These are phyloP conservation scores for Rhynchophorus ferrugineus DNA, from an alignment of 1,140 invertebrate genomes.

Conservation along the genomic window DNA sequence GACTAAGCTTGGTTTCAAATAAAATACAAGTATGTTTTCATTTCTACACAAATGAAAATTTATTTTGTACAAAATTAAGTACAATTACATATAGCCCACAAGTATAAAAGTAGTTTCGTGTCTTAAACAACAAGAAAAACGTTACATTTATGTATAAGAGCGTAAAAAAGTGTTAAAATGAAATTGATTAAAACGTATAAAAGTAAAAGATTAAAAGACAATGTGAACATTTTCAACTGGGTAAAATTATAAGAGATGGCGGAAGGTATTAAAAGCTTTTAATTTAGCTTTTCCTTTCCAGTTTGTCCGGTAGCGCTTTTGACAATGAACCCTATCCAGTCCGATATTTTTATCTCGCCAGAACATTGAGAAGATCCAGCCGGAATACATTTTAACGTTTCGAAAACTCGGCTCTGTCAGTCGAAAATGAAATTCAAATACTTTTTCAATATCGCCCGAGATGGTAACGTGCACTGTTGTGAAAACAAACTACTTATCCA, in stretches of 20 bases:
- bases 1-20: too few species aligned
- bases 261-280: constrained; percentile 11
- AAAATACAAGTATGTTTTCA: too few species aligned
- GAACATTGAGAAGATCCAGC: background rate
- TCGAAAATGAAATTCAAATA: constrained; percentile 11
- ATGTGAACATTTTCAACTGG: background rate
- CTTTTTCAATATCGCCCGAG: constrained; percentile 12
- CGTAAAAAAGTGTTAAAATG: background rate
- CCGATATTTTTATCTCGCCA: constrained; percentile 5
- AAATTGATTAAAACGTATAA: background rate
- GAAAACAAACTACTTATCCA: constrained; percentile 19
- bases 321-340: background rate
- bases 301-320: background rate
- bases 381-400: background rate
- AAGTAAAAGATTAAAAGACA: background rate
- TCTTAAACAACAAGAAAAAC: too few species aligned
- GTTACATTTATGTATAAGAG: too few species aligned
- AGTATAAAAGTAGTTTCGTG: too few species aligned
- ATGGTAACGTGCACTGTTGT: constrained; percentile 13
- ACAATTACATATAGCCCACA: too few species aligned
- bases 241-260: background rate
- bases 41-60: too few species aligned
- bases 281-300: constrained; percentile 8
- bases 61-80: too few species aligned
- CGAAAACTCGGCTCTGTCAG: background rate